Evolutionary conservation across 2,888 invertebrate genomes (phyloP).

Genomic region (Scaptomyza caliginosa): DNA sequence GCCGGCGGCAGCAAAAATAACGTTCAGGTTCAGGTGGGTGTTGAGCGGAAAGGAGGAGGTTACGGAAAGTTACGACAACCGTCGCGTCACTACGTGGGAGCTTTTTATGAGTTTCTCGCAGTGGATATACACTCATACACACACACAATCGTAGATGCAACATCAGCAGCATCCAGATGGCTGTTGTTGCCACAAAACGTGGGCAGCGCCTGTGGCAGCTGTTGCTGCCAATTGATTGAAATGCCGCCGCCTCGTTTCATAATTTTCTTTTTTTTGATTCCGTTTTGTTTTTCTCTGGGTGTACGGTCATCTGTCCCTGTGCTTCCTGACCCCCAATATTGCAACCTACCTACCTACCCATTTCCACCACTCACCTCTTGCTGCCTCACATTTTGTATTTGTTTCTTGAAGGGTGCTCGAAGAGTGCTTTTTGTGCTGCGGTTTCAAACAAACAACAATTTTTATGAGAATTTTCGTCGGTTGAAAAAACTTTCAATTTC

Average conservation of each 20-base stretch:
- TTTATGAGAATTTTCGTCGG: conserved; percentile 75
- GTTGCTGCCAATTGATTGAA: conserved; percentile 80
- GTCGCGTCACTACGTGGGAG: conserved; percentile 73
- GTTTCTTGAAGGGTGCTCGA: conserved; percentile 68
- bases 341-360: not conserved
- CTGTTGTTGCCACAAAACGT: conserved; percentile 64
- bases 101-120: conserved; percentile 73
- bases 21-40: conserved; percentile 47
- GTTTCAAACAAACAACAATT: conserved; percentile 67
- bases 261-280: not conserved
- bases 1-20: conserved; percentile 55
- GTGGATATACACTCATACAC: conserved; percentile 13
- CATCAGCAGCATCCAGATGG: conserved; percentile 48
- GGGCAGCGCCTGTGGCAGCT: conserved; percentile 69
- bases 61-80: conserved; percentile 64
- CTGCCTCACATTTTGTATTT: conserved; percentile 48
- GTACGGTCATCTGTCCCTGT: conserved; percentile 47
- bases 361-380: not conserved
- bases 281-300: conserved; percentile 10
- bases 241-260: conserved; percentile 70
- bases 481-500: conserved; percentile 77
- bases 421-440: conserved; percentile 50
- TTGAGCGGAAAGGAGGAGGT: not conserved
- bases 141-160: conserved; percentile 15
- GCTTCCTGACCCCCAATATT: conserved; percentile 31